Evolutionary conservation across 2,113 vertebrate species (phyloP).

Genomic region (Hippocampus abdominalis): DNA sequence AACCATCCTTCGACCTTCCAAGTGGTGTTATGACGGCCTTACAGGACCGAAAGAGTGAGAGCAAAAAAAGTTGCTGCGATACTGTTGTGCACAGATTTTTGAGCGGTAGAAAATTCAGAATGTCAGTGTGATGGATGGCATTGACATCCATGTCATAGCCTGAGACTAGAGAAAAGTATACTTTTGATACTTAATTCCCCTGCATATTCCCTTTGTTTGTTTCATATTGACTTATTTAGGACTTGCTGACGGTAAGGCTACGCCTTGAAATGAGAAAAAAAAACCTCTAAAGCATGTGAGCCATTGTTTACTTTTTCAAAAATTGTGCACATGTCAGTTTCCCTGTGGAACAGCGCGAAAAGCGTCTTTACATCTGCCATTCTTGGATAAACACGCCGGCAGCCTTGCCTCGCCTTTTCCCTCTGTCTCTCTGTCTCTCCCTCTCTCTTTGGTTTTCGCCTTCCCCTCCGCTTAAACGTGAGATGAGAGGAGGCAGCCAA

Average conservation of each 20-base stretch:
- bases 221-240: conserved; percentile 66
- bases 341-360: conserved; percentile 55
- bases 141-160: conserved; percentile 24
- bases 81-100: background rate
- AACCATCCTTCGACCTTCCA: background rate
- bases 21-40: background rate
- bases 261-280: conserved; percentile 24
- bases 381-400: conserved; percentile 68
- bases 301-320: conserved; percentile 70
- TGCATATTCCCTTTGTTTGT: conserved; percentile 45
- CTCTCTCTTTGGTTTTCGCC: conserved; percentile 58
- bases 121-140: conserved; percentile 7
- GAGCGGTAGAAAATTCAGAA: conserved; percentile 10
- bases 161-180: conserved; percentile 34
- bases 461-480: conserved; percentile 67
- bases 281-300: conserved; percentile 48
- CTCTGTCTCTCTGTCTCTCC: conserved; percentile 48
- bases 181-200: conserved; percentile 49
- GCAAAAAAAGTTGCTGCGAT: conserved; percentile 16
- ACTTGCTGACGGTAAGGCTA: conserved; percentile 57
- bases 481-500: conserved; percentile 68
- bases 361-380: conserved; percentile 68
- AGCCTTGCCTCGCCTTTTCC: conserved; percentile 41
- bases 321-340: conserved; percentile 68
- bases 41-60: background rate